Evolutionary conservation across 2,797 vertebrate genomes (phyloP), one percentile per base, ranked within the genome.

Genomic region (Sebastes melanostomus): DNA sequence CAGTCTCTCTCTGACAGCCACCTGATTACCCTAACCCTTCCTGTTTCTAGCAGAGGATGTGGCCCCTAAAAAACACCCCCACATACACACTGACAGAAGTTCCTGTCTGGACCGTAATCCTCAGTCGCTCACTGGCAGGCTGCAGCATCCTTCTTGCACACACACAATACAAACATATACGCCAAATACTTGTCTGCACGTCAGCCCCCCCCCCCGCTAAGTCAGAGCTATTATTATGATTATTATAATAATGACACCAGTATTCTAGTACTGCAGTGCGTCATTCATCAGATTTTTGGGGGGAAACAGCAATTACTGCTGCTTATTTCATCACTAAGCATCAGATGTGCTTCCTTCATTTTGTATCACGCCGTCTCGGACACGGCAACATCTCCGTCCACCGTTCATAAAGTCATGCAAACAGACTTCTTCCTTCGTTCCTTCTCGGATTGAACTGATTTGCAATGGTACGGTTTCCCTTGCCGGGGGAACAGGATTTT

Each of bases 11-110:
- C 82, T 84, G 86, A 86, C 81, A 85, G 46, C 36, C 77, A 72
- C 81, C 66, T 66, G 73, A 89, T 91, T 86, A 83, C 86, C 30
- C 73, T 46, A 66, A 42, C 38, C 54, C 73, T 81, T 81, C 86
- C 81, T 75, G 66, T 77, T 72, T 78, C 56, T 77, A 20, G 38
- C 38, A 20, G 24, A 75, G 38, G 58, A 72, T 58, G 54, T 73
- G 36, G 56, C 34, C 52, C n/a, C 25, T n/a, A 20, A 66, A 66
- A 56, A 66, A 38, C 3, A 42, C 59, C 0, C 25, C 25, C 12
- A 22, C 65, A 56, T 29, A 16, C 30, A 52, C 58, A 66, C 30
- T 60, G 14, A 24, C 12, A 70, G 42, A 59, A 59, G 11, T 14
- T 42, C 50, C 63, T 65, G 50, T 63, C 73, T 74, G 34, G 46